Conservation (phyloP, 2,888 invertebrate genomes). For the Incurvaria masculella region DNA sequence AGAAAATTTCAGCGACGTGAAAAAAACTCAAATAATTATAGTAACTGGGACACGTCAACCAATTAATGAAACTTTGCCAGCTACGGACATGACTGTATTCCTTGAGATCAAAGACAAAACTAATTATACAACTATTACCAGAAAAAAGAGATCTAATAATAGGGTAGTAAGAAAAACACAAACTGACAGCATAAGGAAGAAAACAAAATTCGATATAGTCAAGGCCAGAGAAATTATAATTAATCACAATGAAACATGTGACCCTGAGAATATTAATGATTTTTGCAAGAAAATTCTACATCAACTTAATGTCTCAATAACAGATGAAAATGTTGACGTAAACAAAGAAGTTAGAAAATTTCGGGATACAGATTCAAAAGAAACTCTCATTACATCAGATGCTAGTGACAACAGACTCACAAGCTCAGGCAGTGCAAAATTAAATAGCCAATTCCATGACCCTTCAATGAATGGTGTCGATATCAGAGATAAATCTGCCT, state of each 20-base stretch:
- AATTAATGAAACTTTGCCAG: conserved; percentile 26
- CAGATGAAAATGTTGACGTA: conserved; percentile 12
- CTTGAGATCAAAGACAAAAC: conserved; percentile 28
- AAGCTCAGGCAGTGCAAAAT: too few relatives aligned
- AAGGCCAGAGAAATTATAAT: conserved; percentile 33
- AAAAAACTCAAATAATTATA: conserved; percentile 29
- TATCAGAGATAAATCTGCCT: too few relatives aligned
- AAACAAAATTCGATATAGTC: conserved; percentile 23
- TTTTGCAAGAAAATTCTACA: conserved; percentile 33
- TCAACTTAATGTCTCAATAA: conserved; percentile 26
- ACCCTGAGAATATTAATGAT: conserved; percentile 26
- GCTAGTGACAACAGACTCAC: too few relatives aligned
- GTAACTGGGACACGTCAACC: conserved; percentile 26
- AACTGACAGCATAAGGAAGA: conserved; percentile 12
- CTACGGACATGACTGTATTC: conserved; percentile 26
- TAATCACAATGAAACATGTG: conserved; percentile 32
- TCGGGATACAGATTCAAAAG: background rate
- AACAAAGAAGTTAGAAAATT: background rate
- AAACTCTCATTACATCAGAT: too few relatives aligned
- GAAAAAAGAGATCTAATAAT: conserved; percentile 24
- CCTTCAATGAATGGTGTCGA: too few relatives aligned
- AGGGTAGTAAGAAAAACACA: conserved; percentile 4
- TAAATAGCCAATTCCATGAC: too few relatives aligned
- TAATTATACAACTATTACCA: conserved; percentile 15
- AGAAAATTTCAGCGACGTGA: background rate